Conservation (phyloP, 2,888 invertebrate species). For the Drosophila pseudotalamancana region DNA sequence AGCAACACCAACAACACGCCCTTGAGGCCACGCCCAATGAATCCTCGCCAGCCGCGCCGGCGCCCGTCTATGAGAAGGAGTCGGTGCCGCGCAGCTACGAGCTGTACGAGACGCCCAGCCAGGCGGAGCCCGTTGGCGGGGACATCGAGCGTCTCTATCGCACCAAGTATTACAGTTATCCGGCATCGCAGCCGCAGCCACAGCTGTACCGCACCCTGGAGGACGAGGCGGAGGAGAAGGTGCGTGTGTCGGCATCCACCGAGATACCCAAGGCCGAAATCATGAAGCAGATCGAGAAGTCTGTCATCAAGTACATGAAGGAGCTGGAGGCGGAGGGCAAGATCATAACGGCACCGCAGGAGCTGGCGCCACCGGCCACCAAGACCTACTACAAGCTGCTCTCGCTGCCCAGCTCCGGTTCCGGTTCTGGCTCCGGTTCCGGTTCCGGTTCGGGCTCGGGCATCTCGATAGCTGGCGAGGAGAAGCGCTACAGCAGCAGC, state of each 20-base stretch:
- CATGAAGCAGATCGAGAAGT: constrained; percentile 84
- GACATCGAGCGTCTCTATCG: constrained; percentile 75
- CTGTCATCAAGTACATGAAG: constrained; percentile 84
- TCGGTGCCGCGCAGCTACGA: constrained; percentile 68
- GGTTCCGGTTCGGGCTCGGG: constrained; percentile 1
- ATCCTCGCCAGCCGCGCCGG: constrained; percentile 40
- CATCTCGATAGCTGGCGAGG: constrained; percentile 44
- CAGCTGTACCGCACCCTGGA: constrained; percentile 53
- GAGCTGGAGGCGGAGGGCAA: constrained; percentile 83
- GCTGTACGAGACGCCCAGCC: constrained; percentile 43
- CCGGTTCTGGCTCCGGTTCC: constrained; percentile 5
- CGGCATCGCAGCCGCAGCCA: constrained; percentile 26
- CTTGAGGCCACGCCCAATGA: constrained; percentile 21
- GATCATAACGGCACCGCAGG: constrained; percentile 74
- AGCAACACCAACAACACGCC: constrained; percentile 13
- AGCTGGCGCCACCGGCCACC: constrained; percentile 63
- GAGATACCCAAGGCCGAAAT: constrained; percentile 83
- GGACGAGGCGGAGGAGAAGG: constrained; percentile 71
- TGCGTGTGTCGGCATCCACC: constrained; percentile 79
- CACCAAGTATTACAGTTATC: constrained; percentile 70
- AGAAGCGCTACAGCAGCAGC: constrained; percentile 72
- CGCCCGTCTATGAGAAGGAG: constrained; percentile 80
- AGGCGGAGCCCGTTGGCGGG: constrained; percentile 19
- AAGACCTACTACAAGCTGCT: constrained; percentile 80
- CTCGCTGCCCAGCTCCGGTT: constrained; percentile 35